Conservation (phyloP, 2,113 vertebrate species). For the Gorsachius goisagi region DNA sequence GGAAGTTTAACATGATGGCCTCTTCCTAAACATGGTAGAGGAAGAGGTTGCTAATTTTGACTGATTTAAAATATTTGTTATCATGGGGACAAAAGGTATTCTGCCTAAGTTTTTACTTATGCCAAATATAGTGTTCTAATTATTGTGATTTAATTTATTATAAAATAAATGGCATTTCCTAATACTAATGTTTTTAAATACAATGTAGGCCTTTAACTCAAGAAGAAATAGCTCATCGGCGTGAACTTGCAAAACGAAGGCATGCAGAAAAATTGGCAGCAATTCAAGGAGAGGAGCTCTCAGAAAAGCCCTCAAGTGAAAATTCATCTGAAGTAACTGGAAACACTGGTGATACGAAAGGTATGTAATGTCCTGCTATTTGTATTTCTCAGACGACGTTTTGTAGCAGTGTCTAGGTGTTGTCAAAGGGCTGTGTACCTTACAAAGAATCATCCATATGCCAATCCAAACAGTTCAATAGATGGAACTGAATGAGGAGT, state of each 20-base stretch:
- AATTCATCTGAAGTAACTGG: background rate
- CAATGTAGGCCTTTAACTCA: constrained; percentile 84
- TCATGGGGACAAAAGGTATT: background rate
- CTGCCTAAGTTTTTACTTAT: background rate
- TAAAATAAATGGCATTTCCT: background rate
- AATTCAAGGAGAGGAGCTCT: constrained; percentile 54
- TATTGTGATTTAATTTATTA: background rate
- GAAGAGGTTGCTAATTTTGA: background rate
- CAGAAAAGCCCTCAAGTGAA: constrained; percentile 20
- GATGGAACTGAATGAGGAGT: accelerated
- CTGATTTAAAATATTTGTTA: background rate
- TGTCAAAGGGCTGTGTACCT: background rate
- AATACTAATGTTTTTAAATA: background rate
- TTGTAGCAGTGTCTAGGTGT: background rate
- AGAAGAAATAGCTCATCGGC: constrained; percentile 86
- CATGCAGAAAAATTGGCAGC: constrained; percentile 84
- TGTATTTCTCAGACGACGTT: background rate
- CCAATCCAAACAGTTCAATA: background rate
- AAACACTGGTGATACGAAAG: constrained; percentile 28
- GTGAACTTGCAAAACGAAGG: constrained; percentile 80
- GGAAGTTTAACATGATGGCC: background rate
- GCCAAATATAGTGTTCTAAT: background rate
- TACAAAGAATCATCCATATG: background rate
- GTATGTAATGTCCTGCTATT: constrained; percentile 21
- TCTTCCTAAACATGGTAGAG: background rate